Conservation (phyloP, 2,797 vertebrate species). For the Melanotaenia pygmaea region DNA sequence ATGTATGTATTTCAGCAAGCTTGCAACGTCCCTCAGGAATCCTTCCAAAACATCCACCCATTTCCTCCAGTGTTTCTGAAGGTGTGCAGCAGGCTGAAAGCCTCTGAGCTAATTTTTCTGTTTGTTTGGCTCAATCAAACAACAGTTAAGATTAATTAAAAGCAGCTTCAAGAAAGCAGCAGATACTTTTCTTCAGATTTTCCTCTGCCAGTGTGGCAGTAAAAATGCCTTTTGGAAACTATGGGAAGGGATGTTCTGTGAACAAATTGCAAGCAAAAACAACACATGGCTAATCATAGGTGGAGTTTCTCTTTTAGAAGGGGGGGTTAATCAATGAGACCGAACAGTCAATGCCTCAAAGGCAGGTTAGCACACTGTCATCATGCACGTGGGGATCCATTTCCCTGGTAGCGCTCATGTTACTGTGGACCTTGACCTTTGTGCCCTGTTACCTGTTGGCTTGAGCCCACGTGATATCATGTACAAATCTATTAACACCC, state of each 20-base stretch:
- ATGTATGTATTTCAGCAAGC: slow-evolving; percentile 33
- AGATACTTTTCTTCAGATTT: slow-evolving; percentile 43
- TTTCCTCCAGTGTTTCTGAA: slow-evolving; percentile 64
- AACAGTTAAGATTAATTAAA: slow-evolving; percentile 55
- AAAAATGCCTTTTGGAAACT: slow-evolving; percentile 25
- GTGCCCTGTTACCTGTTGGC: slow-evolving; percentile 5
- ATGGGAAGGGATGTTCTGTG: slow-evolving; percentile 35
- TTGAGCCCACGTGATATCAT: neutral
- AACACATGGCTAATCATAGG: slow-evolving; percentile 20
- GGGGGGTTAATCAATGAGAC: slow-evolving; percentile 23
- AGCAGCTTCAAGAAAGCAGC: slow-evolving; percentile 5
- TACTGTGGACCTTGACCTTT: slow-evolving; percentile 31
- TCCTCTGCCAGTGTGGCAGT: slow-evolving; percentile 34
- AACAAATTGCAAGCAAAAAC: slow-evolving; percentile 19
- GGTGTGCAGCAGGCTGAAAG: slow-evolving; percentile 33
- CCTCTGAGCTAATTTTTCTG: slow-evolving; percentile 12
- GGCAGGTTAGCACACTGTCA: slow-evolving; percentile 31
- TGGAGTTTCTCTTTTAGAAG: slow-evolving; percentile 28
- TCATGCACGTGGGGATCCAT: neutral
- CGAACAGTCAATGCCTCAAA: slow-evolving; percentile 32
- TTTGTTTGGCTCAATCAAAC: slow-evolving; percentile 49
- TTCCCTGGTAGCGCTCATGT: slow-evolving; percentile 9
- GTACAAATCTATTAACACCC: neutral
- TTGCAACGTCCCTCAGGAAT: slow-evolving; percentile 51
- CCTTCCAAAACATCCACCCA: slow-evolving; percentile 67